Base-by-base conservation (phyloP, 1,140 invertebrate genomes). In the Drosophila neocordata region DNA sequence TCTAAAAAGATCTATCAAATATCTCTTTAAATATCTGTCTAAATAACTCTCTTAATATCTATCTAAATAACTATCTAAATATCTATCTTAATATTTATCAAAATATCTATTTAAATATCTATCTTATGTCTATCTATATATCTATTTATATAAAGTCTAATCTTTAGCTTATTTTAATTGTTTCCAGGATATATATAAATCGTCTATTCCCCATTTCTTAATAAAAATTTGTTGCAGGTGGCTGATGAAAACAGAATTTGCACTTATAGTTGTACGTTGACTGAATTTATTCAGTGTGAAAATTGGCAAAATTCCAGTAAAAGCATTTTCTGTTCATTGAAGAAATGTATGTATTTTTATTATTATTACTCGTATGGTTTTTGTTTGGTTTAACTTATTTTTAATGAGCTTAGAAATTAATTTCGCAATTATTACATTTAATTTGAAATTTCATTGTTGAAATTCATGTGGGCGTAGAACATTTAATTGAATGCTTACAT, bases 311-410 rank as follows among this genome's bases (percentile, higher is more conserved):
- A 18, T 55, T 24, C 8, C 0, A 48, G 15, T 11, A 67, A 67
- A 31, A 48, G 34, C 38, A 48, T 9, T 35, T 55, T 24, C n/a
- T 31, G 64, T 57, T 81, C 59, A 63, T 69, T 76, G 66, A 82
- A 72, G 74, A 87, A 85, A 75, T 67, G 13, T 48, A 48, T 78
- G 37, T 72, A 65, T 72, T 81, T 81, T 80, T 78, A 81, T 85
- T 81, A n/a, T n/a, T n/a, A n/a, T n/a, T 81, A 72, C 41, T 48
- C 41, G 41, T 48, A 48, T 48, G 41, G 41, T 34, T 57, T 57
- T 57, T 18, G 15, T 56, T 71, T 65, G 53, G 74, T 69, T 69
- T 77, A 65, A 51, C 82, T 85, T 85, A 87, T 22, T 68, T 35
- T 72, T 67, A 75, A 41, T 15, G 34, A 31, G 60, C 82, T 87